Evolutionary conservation across 2,888 invertebrate species (phyloP).

Genomic region (Platycheirus albimanus): DNA sequence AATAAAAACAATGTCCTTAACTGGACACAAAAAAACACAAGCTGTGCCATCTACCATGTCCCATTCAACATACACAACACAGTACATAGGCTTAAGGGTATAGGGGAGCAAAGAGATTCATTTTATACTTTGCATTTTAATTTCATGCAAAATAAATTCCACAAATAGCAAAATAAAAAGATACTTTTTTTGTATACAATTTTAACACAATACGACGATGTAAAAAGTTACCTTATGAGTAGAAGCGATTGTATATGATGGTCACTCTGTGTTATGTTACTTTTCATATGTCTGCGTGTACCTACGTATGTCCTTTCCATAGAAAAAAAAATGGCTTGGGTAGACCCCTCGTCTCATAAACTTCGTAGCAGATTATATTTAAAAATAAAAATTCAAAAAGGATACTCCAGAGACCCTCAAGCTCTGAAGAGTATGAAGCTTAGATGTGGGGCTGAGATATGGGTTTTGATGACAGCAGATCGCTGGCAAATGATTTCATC

Average conservation of each 20-base stretch:
- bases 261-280: background rate
- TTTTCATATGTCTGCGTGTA: background rate
- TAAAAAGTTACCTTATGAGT: too few relatives aligned
- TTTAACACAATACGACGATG: background rate
- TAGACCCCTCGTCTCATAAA: constrained; percentile 5
- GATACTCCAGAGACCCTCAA: background rate
- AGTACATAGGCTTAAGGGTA: background rate
- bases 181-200: constrained; percentile 4
- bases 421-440: too few relatives aligned
- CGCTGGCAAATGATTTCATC: constrained; percentile 18
- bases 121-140: constrained; percentile 51
- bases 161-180: constrained; percentile 45
- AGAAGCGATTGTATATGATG: background rate
- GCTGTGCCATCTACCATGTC: too few relatives aligned
- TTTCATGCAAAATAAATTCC: constrained; percentile 60
- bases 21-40: constrained; percentile 29
- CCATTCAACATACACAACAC: too few relatives aligned
- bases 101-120: background rate
- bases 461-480: constrained; percentile 19
- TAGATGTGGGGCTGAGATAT: background rate
- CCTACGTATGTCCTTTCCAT: background rate
- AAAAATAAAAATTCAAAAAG: background rate
- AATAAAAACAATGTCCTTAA: constrained; percentile 34
- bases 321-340: background rate
- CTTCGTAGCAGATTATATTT: background rate